These are phyloP conservation scores for Eueremaeus valkanovi DNA, from an alignment of 2,888 invertebrate species.

Conservation along the genomic window DNA sequence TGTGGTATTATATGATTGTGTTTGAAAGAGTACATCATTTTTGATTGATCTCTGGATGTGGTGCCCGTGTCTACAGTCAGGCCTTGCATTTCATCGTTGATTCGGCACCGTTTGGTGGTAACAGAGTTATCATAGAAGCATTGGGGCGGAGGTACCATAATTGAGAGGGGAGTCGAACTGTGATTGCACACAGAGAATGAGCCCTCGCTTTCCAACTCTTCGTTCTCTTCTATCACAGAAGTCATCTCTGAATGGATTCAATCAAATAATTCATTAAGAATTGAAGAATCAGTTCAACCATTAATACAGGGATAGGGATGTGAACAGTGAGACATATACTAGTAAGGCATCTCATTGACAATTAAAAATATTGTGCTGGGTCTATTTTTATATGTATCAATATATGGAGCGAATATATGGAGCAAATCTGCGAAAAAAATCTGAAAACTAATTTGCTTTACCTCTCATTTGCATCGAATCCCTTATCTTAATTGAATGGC, in stretches of 20 bases:
- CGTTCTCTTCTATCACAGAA: slow-evolving; percentile 27
- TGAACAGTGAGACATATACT: too few species aligned
- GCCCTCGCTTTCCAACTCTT: slow-evolving; percentile 13
- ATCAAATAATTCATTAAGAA: neutral
- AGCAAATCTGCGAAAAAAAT: neutral
- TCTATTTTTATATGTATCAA: too few species aligned
- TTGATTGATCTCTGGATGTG: slow-evolving; percentile 13
- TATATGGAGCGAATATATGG: too few species aligned
- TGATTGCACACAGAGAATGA: slow-evolving; percentile 19
- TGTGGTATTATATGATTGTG: slow-evolving; percentile 28
- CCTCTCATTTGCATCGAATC: slow-evolving; percentile 34
- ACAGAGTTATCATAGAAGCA: neutral
- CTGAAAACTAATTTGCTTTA: neutral
- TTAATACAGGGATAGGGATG: too few species aligned
- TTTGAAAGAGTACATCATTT: slow-evolving; percentile 4
- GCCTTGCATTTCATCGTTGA: neutral
- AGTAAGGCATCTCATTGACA: too few species aligned
- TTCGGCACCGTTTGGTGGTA: neutral
- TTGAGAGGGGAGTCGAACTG: neutral
- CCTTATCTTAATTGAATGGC: slow-evolving; percentile 11
- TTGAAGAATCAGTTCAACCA: too few species aligned
- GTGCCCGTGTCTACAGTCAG: slow-evolving; percentile 2
- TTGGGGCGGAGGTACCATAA: neutral
- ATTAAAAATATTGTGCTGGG: too few species aligned
- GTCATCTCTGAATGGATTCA: slow-evolving; percentile 24